Evolutionary conservation across 2,113 vertebrate genomes (phyloP).

Genomic region (Scolopax mira): DNA sequence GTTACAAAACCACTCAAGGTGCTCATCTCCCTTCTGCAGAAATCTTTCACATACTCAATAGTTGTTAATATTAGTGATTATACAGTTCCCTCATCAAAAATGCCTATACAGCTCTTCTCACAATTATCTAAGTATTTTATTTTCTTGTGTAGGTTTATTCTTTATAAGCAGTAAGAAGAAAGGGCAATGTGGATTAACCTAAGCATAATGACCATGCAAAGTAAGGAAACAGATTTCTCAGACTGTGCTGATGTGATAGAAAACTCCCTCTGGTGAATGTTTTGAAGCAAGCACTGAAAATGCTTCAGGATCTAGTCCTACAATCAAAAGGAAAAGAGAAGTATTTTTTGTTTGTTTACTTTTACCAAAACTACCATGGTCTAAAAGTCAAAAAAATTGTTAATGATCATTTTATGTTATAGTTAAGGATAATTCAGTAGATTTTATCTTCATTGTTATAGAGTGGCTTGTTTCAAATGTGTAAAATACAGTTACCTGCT

Average conservation of each 20-base stretch:
- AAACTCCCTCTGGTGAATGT: not conserved
- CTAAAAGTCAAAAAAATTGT: not conserved
- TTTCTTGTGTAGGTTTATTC: not conserved
- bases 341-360: not conserved
- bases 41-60: not conserved
- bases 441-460: not conserved
- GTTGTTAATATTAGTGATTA: not conserved
- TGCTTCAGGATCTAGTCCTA: not conserved
- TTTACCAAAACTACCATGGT: not conserved
- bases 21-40: not conserved
- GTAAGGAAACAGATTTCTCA: not conserved
- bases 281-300: not conserved
- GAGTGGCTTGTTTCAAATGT: not conserved
- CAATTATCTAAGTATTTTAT: not conserved
- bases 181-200: not conserved
- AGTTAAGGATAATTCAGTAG: not conserved
- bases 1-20: not conserved
- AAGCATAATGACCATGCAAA: accelerated
- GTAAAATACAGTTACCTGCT: not conserved
- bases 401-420: accelerated
- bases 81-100: not conserved
- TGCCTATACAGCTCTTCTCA: not conserved
- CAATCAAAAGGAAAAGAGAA: not conserved
- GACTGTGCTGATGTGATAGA: not conserved
- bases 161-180: not conserved